These are phyloP conservation scores for Cyclura pinguis DNA, from an alignment of 2,797 vertebrate genomes.

Conservation along the genomic window DNA sequence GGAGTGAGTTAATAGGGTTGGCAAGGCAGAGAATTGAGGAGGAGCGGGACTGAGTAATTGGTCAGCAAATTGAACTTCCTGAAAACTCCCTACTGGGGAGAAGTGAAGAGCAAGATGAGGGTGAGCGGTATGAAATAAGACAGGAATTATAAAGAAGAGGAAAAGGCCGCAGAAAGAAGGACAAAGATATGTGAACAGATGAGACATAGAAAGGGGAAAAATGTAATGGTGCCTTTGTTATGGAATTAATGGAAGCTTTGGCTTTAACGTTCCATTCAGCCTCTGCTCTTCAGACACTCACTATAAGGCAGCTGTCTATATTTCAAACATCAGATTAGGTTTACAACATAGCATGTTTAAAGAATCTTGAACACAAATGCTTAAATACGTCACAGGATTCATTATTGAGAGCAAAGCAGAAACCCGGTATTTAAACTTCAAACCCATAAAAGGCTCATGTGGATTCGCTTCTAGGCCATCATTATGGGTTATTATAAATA, in stretches of 20 bases:
- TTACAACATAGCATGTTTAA: not conserved
- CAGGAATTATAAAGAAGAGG: not conserved
- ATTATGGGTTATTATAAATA: not conserved
- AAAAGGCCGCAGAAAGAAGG: not conserved
- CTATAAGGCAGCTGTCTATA: not conserved
- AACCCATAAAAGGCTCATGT: not conserved
- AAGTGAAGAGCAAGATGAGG: not conserved
- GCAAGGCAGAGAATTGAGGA: not conserved
- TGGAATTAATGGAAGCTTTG: not conserved
- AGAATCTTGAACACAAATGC: not conserved
- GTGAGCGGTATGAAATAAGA: not conserved
- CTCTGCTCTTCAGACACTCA: not conserved
- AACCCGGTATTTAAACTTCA: not conserved
- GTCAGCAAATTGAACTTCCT: not conserved
- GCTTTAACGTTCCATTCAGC: not conserved
- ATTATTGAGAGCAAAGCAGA: not conserved
- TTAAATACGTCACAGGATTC: not conserved
- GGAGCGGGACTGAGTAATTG: not conserved
- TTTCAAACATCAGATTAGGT: slow-evolving; percentile 5
- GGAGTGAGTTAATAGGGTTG: not conserved
- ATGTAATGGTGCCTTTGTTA: not conserved
- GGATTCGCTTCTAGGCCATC: not conserved
- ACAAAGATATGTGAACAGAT: not conserved
- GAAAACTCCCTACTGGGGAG: not conserved
- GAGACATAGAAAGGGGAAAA: not conserved